These are phyloP conservation scores for Neoitamus cyanurus DNA, from an alignment of 2,888 invertebrate genomes.

Conservation along the genomic window DNA sequence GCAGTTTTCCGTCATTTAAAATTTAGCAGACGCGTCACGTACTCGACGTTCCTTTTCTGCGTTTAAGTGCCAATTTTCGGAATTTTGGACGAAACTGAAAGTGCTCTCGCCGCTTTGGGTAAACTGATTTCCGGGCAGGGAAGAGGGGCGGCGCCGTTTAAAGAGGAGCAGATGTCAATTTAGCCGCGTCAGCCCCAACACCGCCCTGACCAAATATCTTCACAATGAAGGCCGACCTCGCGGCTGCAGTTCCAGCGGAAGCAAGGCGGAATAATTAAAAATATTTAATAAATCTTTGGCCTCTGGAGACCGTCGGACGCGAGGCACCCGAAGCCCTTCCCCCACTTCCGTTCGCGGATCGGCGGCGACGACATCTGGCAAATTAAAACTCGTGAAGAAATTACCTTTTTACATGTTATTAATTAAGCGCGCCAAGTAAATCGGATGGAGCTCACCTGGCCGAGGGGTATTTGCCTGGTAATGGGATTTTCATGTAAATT, in stretches of 20 bases:
- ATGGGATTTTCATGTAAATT: constrained; percentile 24
- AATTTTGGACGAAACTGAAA: constrained; percentile 14
- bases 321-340: neutral
- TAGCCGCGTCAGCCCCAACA: neutral
- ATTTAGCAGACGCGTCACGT: constrained; percentile 39
- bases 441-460: constrained; percentile 3
- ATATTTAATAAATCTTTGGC: neutral
- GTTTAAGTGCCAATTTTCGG: constrained; percentile 18
- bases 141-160: neutral
- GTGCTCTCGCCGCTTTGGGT: neutral
- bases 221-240: neutral
- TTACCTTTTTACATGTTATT: constrained; percentile 4
- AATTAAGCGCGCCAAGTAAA: neutral
- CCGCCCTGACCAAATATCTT: neutral
- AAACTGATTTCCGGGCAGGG: neutral
- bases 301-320: neutral
- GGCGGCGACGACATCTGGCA: neutral
- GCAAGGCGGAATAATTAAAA: neutral
- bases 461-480: neutral
- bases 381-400: neutral
- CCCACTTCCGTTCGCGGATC: neutral
- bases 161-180: neutral
- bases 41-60: neutral
- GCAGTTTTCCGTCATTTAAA: neutral
- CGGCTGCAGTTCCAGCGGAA: neutral